Conservation (phyloP, 2,113 vertebrate genomes). For the Miniopterus natalensis region DNA sequence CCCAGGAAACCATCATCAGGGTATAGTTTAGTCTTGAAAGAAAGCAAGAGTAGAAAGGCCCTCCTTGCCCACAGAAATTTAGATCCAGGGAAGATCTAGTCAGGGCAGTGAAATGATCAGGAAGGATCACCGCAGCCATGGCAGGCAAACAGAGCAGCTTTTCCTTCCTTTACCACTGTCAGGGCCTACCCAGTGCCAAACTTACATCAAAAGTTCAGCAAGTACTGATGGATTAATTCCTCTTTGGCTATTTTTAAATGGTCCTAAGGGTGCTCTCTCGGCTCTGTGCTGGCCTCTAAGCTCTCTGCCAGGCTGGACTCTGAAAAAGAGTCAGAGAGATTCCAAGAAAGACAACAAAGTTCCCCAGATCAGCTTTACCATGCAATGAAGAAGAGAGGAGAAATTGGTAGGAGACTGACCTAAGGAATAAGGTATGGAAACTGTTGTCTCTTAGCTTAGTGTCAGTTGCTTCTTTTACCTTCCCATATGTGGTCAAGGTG, state of each 20-base stretch:
- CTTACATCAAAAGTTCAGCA: constrained; percentile 46
- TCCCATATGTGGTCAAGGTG: neutral
- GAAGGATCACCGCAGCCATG: neutral
- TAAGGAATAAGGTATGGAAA: constrained; percentile 17
- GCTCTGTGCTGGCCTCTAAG: constrained; percentile 43
- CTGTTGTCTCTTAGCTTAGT: constrained; percentile 29
- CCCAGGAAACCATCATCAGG: neutral
- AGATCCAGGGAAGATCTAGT: constrained; percentile 38
- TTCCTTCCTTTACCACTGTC: constrained; percentile 3
- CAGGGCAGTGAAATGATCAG: neutral
- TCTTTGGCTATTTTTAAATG: constrained; percentile 48
- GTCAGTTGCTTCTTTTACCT: constrained; percentile 35
- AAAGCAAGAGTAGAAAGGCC: constrained; percentile 36
- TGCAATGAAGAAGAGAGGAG: constrained; percentile 8
- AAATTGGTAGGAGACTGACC: constrained; percentile 10
- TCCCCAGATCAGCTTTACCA: neutral
- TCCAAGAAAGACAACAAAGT: constrained; percentile 39
- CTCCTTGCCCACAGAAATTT: constrained; percentile 24
- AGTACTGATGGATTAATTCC: constrained; percentile 11
- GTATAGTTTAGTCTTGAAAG: constrained; percentile 39
- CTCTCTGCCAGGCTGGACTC: neutral
- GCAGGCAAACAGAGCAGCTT: neutral
- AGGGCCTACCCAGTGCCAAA: neutral
- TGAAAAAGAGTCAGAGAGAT: constrained; percentile 44
- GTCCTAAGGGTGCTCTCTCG: neutral